These are phyloP conservation scores for Coelinius sp. DNA, from an alignment of 2,888 invertebrate genomes.

Conservation along the genomic window DNA sequence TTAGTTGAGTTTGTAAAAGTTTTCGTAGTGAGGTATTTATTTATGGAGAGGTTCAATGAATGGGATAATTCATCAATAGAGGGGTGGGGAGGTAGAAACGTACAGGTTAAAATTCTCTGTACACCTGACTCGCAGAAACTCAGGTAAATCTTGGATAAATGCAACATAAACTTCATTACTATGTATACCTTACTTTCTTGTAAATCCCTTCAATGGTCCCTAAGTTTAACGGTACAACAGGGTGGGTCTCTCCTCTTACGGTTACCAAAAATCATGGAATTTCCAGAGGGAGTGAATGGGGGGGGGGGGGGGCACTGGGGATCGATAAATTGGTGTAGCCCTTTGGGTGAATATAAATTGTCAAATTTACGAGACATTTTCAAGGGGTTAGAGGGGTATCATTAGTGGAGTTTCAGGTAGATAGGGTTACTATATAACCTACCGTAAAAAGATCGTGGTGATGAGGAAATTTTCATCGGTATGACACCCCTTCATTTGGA, in stretches of 20 bases:
- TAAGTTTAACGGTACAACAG: constrained; percentile 25
- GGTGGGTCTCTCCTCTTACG: constrained; percentile 16
- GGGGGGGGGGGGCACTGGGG: not conserved
- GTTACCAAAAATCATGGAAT: not conserved
- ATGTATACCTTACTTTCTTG: constrained; percentile 7
- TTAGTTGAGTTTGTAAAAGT: not conserved
- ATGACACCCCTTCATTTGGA: constrained; percentile 19
- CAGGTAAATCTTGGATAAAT: constrained; percentile 35
- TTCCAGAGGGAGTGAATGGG: not conserved
- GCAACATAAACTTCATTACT: not conserved
- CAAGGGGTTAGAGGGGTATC: constrained; percentile 13
- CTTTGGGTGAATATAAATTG: not conserved
- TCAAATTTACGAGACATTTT: not conserved
- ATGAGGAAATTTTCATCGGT: constrained; percentile 22
- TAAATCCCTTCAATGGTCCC: constrained; percentile 5
- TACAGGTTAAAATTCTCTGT: constrained; percentile 30
- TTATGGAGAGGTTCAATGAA: constrained; percentile 32
- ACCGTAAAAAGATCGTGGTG: constrained; percentile 36
- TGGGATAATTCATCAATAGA: constrained; percentile 26
- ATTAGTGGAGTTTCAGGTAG: constrained; percentile 44
- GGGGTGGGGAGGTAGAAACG: constrained; percentile 21
- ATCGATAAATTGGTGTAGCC: not conserved
- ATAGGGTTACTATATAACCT: constrained; percentile 47
- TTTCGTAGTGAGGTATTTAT: constrained; percentile 36
- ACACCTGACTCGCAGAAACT: constrained; percentile 46